These are phyloP conservation scores for Lepidothrix coronata DNA, from an alignment of 2,113 vertebrate species.

Conservation along the genomic window DNA sequence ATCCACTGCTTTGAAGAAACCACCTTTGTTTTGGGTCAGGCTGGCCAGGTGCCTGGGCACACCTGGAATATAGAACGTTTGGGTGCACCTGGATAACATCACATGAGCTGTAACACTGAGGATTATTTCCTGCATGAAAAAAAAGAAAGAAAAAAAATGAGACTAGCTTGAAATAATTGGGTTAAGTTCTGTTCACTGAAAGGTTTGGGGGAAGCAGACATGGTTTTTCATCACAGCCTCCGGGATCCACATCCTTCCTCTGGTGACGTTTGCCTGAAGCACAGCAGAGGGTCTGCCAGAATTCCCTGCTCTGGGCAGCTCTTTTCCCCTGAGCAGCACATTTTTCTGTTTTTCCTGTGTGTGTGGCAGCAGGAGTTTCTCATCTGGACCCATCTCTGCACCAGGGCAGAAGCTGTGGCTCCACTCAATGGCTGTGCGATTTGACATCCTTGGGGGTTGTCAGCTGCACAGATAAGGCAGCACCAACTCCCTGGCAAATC, in stretches of 20 bases:
- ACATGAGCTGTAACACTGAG: background rate
- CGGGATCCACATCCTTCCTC: background rate
- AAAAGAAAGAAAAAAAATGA: background rate
- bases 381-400: background rate
- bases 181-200: background rate
- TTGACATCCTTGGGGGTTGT: background rate
- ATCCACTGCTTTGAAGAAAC: background rate
- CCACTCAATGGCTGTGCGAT: background rate
- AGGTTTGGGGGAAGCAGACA: background rate
- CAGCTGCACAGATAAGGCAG: background rate
- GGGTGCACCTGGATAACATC: background rate
- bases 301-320: background rate
- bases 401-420: background rate
- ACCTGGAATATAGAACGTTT: background rate
- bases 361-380: background rate
- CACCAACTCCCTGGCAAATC: background rate
- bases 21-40: background rate
- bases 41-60: background rate
- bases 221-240: background rate
- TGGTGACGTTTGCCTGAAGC: background rate
- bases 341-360: background rate
- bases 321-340: background rate
- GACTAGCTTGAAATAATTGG: background rate
- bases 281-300: background rate
- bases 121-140: background rate